Base-by-base conservation (phyloP, 1,140 invertebrate species). In the Ostrea denselamellosa region DNA sequence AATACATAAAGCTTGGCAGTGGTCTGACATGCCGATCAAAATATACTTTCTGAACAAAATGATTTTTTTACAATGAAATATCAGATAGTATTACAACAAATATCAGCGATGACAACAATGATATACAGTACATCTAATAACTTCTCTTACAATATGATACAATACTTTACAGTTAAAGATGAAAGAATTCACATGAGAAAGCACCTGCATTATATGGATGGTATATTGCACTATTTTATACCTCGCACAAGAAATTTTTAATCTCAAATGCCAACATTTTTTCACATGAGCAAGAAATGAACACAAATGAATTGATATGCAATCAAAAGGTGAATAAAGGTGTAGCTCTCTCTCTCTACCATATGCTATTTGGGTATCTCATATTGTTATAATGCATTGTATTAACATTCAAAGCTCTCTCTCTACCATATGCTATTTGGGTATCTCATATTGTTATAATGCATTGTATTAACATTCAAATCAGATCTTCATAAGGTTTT, bases 151-250 rank as follows among this genome's bases (percentile, higher is more conserved):
- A 62, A 62, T 19, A 62, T 62, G 14, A 62, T 19, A 62, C 56
- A 77, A 77, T 34, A 44, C 25, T 34, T 62, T 12, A 62, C n/a
- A 25, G 25, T 25, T 25, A 9, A 77, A 12, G 68, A 77, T 28
- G 28, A 77, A 34, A 34, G 28, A 10, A 28, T 25, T 28, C 68
- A 77, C 28, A 77, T 77, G 68, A 25, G 14, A 34, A 25, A 77
- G 68, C 68, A 77, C 68, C 68, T 77, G 25, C 28, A 10, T 28
- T 77, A 28, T 12, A 77, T 25, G 25, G 10, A 25, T 28, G 22
- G 68, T 19, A 77, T 77, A 77, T 77, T 77, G 68, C 68, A 77
- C 68, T 10, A 77, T 77, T 71, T 77, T 77, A 28, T 28, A 14
- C 68, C 25, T 28, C 68, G 28, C 25, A 77, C 68, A 77, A 34